These are phyloP conservation scores for Apis dorsata DNA, from an alignment of 1,140 invertebrate species.

Conservation along the genomic window DNA sequence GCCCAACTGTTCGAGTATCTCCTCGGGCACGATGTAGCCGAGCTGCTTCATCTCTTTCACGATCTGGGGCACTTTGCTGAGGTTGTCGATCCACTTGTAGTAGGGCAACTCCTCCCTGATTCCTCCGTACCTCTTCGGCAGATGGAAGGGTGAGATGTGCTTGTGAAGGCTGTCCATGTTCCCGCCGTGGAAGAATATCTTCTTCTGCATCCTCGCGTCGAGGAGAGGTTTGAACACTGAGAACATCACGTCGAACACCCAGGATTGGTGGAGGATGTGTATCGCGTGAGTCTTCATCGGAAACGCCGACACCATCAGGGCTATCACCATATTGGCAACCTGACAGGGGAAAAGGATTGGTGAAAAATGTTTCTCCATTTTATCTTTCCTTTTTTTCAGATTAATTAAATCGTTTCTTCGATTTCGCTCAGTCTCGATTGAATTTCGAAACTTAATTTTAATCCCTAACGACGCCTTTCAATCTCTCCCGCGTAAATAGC, in stretches of 20 bases:
- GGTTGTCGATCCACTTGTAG: slow-evolving; percentile 85
- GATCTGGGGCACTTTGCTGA: slow-evolving; percentile 81
- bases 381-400: too few relatives aligned
- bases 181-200: slow-evolving; percentile 87
- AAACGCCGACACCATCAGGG: slow-evolving; percentile 83
- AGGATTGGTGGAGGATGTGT: slow-evolving; percentile 89
- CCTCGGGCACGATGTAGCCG: slow-evolving; percentile 81
- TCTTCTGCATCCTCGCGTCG: slow-evolving; percentile 84
- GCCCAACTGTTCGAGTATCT: slow-evolving; percentile 39
- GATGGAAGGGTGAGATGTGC: slow-evolving; percentile 85
- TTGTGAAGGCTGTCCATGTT: slow-evolving; percentile 88
- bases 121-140: slow-evolving; percentile 87
- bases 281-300: slow-evolving; percentile 87
- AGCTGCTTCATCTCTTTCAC: slow-evolving; percentile 83
- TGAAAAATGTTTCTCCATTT: too few relatives aligned
- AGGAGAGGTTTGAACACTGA: slow-evolving; percentile 89
- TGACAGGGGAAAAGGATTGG: slow-evolving; percentile 11
- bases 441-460: too few relatives aligned
- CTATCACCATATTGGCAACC: slow-evolving; percentile 76
- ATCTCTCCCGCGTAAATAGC: too few relatives aligned
- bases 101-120: slow-evolving; percentile 86
- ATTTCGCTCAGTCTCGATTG: too few relatives aligned
- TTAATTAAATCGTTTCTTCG: too few relatives aligned
- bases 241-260: slow-evolving; percentile 89
- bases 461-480: too few relatives aligned